Conservation (phyloP, 1,140 invertebrate genomes). For the Drosophila pruinosa region DNA sequence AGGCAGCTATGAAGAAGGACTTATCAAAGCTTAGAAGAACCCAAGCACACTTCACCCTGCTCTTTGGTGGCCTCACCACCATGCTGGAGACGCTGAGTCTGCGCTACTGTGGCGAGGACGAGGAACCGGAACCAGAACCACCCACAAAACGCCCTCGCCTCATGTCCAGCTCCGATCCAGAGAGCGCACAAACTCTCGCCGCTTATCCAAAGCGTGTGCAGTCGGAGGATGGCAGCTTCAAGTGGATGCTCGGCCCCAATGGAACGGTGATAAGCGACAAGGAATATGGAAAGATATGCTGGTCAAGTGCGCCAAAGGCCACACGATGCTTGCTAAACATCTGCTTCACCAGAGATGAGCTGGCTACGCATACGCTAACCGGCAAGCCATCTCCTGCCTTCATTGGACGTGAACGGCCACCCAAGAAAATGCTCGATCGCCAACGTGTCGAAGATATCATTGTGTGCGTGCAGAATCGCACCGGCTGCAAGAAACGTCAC, state of each 20-base stretch:
- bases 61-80: constrained; percentile 31
- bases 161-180: constrained; percentile 36
- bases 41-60: constrained; percentile 39
- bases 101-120: constrained; percentile 42
- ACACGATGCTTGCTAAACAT: constrained; percentile 73
- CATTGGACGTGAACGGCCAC: constrained; percentile 61
- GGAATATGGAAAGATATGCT: constrained; percentile 66
- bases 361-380: constrained; percentile 82
- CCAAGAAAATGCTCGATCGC: constrained; percentile 74
- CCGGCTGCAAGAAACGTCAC: constrained; percentile 62
- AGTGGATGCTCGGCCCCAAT: constrained; percentile 72
- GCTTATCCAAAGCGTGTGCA: constrained; percentile 43
- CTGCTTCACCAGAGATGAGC: constrained; percentile 72
- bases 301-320: constrained; percentile 69
- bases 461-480: constrained; percentile 62
- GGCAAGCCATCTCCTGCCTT: constrained; percentile 82
- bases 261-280: constrained; percentile 64
- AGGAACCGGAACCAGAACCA: constrained; percentile 8
- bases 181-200: constrained; percentile 30
- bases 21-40: constrained; percentile 58
- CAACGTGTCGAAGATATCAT: constrained; percentile 81
- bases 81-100: constrained; percentile 51
- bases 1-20: constrained; percentile 29
- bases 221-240: constrained; percentile 23
- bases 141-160: constrained; percentile 29